Evolutionary conservation across 2,797 vertebrate species (phyloP), one percentile per base, ranked within the genome.

Genomic region (Eulemur albifrons): DNA sequence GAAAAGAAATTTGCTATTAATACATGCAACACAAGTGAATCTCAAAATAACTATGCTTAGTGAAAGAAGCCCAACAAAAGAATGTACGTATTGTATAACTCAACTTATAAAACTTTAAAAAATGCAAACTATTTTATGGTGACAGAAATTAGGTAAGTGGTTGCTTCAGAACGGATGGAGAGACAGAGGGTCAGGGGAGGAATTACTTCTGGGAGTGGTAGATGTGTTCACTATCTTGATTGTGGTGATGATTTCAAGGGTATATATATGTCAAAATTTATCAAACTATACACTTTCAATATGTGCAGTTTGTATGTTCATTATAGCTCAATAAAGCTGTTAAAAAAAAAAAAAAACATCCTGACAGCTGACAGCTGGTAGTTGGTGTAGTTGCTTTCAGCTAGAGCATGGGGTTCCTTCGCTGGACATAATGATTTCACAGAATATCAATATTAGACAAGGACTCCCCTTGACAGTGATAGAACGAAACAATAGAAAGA

Each of bases 221-320:
- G 27, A 67, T 82, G 3, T 45, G 72, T 72, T 88, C 27, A 79
- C 11, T 25, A 70, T 70, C 10, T 70, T 84, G 21, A 90, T 83
- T 82, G 20, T 82, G 63, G 23, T 90, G 40, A 85, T 84, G 45
- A 13, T 85, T 92, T 94, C 25, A 69, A 81, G 45, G 23, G 48
- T 90, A 11, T 72, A 72, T 27, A n/a, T 79, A 67, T 67, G 20
- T 88, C n/a, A 92, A 93, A 76, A 77, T 70, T 69, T 69, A 93
- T 77, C 23, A 45, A 77, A 65, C 35, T 88, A 13, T 63, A 73
- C 18, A 89, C 1, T 45, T 97, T 88, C 63, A 88, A 18, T 85
- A 76, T 86, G 2, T 72, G 2, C 43, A 57, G 38, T 88, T 76
- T 80, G 13, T 40, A 18, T 81, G 10, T 83, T 20, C n/a, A 69